Conservation (phyloP, 2,797 vertebrate species). For the Aulostomus chinensis region DNA sequence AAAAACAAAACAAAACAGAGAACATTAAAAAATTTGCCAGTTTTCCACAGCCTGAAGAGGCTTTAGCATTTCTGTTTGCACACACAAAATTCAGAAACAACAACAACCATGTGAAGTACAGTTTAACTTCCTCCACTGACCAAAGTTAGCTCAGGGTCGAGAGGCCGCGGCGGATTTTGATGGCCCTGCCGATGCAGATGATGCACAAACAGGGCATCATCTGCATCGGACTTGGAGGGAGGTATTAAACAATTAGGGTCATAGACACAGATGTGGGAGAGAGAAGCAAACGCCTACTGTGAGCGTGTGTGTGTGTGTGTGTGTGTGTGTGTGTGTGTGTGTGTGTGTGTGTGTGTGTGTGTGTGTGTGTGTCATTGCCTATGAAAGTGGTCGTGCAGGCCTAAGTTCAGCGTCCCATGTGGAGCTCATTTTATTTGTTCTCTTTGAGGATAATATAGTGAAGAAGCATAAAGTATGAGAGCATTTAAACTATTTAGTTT, state of each 20-base stretch:
- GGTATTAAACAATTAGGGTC: constrained; percentile 59
- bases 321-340: constrained; percentile 22
- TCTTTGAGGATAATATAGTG: constrained; percentile 48
- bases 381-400: constrained; percentile 28
- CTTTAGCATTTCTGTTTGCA: too few relatives aligned
- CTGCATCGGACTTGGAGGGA: constrained; percentile 39
- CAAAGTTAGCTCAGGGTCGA: constrained; percentile 30
- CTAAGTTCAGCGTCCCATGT: constrained; percentile 46
- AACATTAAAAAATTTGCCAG: too few relatives aligned
- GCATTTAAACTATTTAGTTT: constrained; percentile 36
- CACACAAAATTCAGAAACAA: constrained; percentile 21
- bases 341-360: constrained; percentile 15
- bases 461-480: constrained; percentile 36
- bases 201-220: constrained; percentile 49
- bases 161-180: constrained; percentile 39
- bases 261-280: constrained; percentile 48
- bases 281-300: constrained; percentile 17
- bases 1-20: too few relatives aligned
- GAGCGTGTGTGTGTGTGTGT: constrained; percentile 15
- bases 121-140: constrained; percentile 52
- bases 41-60: too few relatives aligned
- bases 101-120: constrained; percentile 26
- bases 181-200: too few relatives aligned
- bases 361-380: constrained; percentile 9
- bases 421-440: constrained; percentile 59